Evolutionary conservation across 2,888 invertebrate species (phyloP).

Genomic region (Thera obeliscata): DNA sequence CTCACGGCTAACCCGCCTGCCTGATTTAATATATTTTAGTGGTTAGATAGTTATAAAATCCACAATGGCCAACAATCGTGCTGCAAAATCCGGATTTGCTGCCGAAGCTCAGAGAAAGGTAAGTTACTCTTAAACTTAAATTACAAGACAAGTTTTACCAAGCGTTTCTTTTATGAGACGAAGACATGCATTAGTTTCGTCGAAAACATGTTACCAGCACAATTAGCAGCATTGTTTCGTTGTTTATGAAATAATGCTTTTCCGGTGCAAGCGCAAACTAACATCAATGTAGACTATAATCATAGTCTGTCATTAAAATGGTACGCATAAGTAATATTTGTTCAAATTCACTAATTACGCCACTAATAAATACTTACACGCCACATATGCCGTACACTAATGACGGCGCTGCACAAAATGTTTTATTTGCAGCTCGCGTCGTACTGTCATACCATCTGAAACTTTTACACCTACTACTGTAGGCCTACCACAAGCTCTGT

Average conservation of each 20-base stretch:
- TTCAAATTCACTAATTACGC: constrained; percentile 80
- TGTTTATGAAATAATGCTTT: constrained; percentile 37
- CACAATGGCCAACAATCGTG: constrained; percentile 92
- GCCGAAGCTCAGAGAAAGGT: constrained; percentile 98
- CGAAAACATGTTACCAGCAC: constrained; percentile 42
- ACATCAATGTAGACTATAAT: constrained; percentile 38
- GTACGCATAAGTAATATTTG: constrained; percentile 80
- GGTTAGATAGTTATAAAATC: constrained; percentile 63
- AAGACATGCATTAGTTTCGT: constrained; percentile 38
- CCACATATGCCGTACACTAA: constrained; percentile 76
- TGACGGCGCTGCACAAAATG: constrained; percentile 63
- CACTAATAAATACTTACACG: constrained; percentile 78
- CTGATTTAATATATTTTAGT: constrained; percentile 70
- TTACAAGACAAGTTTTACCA: background rate
- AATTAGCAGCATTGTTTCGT: constrained; percentile 27
- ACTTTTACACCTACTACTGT: constrained; percentile 54
- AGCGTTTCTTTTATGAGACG: background rate
- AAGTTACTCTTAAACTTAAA: constrained; percentile 59
- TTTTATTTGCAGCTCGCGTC: constrained; percentile 69
- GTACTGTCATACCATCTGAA: constrained; percentile 50
- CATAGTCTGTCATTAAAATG: constrained; percentile 70
- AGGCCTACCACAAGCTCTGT: too few relatives aligned
- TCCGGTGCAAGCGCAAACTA: constrained; percentile 50
- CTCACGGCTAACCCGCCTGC: constrained; percentile 72
- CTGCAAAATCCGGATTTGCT: constrained; percentile 96